Conservation (phyloP, 2,113 vertebrate species). For the Urocynchramus pylzowi region DNA sequence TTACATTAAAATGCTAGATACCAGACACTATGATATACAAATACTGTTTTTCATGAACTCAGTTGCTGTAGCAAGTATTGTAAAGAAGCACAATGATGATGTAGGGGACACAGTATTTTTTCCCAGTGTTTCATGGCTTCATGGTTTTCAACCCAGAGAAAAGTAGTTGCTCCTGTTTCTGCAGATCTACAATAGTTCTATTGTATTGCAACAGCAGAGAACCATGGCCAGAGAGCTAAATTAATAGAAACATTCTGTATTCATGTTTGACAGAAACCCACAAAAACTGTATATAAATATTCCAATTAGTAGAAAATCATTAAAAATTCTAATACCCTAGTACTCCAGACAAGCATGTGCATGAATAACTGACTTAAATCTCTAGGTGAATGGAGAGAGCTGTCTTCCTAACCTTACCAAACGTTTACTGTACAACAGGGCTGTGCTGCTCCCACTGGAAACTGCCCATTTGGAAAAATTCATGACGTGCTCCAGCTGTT, state of each 20-base stretch:
- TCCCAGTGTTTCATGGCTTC: not conserved
- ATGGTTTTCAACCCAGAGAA: not conserved
- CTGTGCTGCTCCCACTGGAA: slow-evolving; percentile 92
- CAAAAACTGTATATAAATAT: not conserved
- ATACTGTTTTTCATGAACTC: not conserved
- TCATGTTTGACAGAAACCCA: not conserved
- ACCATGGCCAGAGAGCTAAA: not conserved
- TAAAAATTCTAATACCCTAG: not conserved
- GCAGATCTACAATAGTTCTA: not conserved
- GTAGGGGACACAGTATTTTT: not conserved
- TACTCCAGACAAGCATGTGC: not conserved
- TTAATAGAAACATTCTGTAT: not conserved
- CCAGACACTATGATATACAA: not conserved
- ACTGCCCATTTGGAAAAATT: slow-evolving; percentile 97
- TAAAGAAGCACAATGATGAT: not conserved
- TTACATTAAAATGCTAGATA: not conserved
- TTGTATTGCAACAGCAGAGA: not conserved
- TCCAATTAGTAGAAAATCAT: not conserved
- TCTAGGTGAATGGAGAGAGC: not conserved
- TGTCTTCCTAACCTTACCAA: slow-evolving; percentile 74
- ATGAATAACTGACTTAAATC: not conserved
- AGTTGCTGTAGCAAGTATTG: not conserved
- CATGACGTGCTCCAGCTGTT: slow-evolving; percentile 94
- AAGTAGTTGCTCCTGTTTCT: not conserved
- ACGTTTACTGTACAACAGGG: slow-evolving; percentile 91